These are phyloP conservation scores for Brachionus calyciflorus DNA, from an alignment of 1,140 invertebrate species.

Conservation along the genomic window DNA sequence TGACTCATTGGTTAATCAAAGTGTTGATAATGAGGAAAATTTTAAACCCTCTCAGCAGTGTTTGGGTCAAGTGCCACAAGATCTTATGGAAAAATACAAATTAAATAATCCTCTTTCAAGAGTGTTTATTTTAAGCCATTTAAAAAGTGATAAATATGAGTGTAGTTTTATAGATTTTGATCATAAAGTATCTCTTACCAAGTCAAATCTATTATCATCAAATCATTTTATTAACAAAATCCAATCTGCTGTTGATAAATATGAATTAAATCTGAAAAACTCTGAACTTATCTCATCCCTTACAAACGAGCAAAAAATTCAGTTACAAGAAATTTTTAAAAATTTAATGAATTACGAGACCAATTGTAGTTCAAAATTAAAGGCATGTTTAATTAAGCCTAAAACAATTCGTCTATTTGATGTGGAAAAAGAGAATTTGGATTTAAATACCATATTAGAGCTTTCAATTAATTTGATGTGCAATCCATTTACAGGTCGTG, in stretches of 20 bases:
- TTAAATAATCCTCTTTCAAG: not conserved
- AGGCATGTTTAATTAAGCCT: not conserved
- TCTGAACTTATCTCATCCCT: not conserved
- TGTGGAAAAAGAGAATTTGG: not conserved
- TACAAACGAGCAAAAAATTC: not conserved
- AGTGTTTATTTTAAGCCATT: not conserved
- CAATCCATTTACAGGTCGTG: not conserved
- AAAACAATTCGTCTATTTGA: not conserved
- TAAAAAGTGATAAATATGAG: not conserved
- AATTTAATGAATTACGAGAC: not conserved
- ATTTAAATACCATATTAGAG: conserved; percentile 8
- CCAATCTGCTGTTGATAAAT: not conserved
- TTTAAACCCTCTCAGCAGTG: not conserved
- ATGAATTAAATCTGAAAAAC: conserved; percentile 13
- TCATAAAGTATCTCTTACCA: not conserved
- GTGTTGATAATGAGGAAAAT: not conserved
- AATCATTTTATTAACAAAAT: not conserved
- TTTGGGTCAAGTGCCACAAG: not conserved
- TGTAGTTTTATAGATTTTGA: conserved; percentile 11
- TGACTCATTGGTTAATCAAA: not conserved
- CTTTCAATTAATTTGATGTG: not conserved
- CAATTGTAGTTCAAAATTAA: not conserved
- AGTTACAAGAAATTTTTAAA: conserved; percentile 9
- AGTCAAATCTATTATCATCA: not conserved
- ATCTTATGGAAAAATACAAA: not conserved